Percentiles rank a stretch among this genome's conserved stretches.
phyloP scores from a whole-genome alignment of 2,888 invertebrate species.

The Cryptocheilus praepositus region DNA sequence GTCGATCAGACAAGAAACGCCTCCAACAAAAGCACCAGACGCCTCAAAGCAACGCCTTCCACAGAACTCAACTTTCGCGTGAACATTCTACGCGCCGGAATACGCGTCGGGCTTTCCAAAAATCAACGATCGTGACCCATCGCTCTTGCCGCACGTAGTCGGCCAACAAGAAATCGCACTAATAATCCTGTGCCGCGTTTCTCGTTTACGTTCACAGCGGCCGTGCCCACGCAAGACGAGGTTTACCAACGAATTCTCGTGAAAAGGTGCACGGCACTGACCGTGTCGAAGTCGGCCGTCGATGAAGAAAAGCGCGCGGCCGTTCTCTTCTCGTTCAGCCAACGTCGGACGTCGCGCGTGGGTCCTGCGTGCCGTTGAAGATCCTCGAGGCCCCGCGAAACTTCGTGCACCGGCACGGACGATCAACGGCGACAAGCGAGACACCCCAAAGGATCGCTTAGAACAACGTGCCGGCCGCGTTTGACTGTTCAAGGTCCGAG shows the following conservation, averaged over 20 bases:
- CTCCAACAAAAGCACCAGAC: no score
- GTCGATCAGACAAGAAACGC: no score
- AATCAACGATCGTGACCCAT: no score
- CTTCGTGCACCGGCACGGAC: background rate
- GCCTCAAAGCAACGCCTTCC: no score
- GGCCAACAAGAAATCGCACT: no score
- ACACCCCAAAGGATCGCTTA: constrained; percentile 13
- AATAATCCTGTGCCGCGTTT: no score
- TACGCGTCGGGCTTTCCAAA: no score
- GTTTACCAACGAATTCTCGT: constrained; percentile 3
- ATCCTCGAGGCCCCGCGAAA: constrained; percentile 17
- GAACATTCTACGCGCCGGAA: no score
- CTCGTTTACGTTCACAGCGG: no score
- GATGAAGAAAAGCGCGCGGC: constrained; percentile 11
- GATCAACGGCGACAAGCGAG: constrained; percentile 8
- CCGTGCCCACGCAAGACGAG: background rate
- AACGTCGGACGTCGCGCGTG: constrained; percentile 12
- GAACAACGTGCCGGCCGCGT: constrained; percentile 55
- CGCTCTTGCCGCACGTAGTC: no score
- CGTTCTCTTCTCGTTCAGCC: background rate
- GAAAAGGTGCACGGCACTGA: constrained; percentile 39
- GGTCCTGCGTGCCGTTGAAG: background rate
- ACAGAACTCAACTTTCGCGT: no score
- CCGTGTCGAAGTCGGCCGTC: constrained; percentile 34
- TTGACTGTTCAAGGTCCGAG: constrained; percentile 72